Percentiles rank a stretch among this genome's conserved stretches.
Conservation (phyloP, 2,113 vertebrate genomes). For the Athene cunicularia region DNA sequence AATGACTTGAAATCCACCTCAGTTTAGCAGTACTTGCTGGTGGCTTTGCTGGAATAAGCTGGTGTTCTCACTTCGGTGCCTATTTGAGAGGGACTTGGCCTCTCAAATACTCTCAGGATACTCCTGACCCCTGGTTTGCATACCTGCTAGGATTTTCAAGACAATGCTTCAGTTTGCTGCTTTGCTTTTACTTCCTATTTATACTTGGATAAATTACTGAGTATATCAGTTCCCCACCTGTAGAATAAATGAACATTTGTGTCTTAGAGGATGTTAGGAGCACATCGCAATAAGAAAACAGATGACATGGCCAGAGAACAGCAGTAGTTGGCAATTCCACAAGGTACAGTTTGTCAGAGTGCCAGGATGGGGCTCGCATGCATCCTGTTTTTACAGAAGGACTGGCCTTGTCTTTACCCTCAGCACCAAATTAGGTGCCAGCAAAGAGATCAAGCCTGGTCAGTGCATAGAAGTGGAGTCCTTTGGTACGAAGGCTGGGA, state of each 20-base stretch:
- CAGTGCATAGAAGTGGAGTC: not conserved
- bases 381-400: not conserved
- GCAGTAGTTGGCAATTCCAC: not conserved
- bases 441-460: not conserved
- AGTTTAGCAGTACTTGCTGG: not conserved
- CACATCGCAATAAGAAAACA: not conserved
- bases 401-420: not conserved
- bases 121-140: not conserved
- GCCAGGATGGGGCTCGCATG: not conserved
- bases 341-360: not conserved
- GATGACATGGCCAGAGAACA: not conserved
- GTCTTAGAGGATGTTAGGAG: not conserved
- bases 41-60: not conserved
- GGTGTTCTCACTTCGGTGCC: not conserved
- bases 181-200: not conserved
- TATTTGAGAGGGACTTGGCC: not conserved
- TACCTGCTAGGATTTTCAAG: not conserved
- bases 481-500: not conserved
- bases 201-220: not conserved
- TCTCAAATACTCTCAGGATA: not conserved
- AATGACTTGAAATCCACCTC: not conserved
- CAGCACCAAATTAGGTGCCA: not conserved
- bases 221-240: not conserved
- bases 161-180: not conserved
- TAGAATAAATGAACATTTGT: not conserved